These are phyloP conservation scores for Junonia oenone DNA, from an alignment of 2,888 invertebrate species.

Conservation along the genomic window DNA sequence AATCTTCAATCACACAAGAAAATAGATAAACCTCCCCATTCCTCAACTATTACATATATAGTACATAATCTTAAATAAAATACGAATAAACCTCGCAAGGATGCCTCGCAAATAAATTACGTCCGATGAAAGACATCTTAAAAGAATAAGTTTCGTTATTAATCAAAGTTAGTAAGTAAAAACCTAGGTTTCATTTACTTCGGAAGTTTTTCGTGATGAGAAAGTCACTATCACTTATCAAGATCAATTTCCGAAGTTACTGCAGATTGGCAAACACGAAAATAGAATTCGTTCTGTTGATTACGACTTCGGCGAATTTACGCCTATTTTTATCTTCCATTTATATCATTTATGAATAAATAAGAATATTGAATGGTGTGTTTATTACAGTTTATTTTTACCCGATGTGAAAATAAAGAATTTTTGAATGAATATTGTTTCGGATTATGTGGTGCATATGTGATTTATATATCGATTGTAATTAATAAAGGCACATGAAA, in stretches of 20 bases:
- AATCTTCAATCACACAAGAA: background rate
- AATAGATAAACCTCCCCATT: background rate
- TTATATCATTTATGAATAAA: background rate
- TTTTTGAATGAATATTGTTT: no score
- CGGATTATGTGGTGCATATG: no score
- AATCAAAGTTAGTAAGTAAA: conserved; percentile 10
- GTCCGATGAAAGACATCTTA: background rate
- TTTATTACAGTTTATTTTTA: background rate
- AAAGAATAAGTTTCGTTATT: conserved; percentile 8
- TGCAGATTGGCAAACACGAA: conserved; percentile 4
- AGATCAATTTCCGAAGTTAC: conserved; percentile 12
- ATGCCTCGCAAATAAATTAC: conserved; percentile 3
- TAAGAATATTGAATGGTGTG: background rate
- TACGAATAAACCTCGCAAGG: background rate
- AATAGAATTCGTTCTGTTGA: conserved; percentile 3
- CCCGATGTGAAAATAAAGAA: no score
- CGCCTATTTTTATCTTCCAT: background rate
- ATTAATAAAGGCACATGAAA: no score
- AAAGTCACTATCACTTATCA: conserved; percentile 9
- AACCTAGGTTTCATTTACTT: conserved; percentile 17
- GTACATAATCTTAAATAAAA: background rate
- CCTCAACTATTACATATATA: no score
- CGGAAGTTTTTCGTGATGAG: conserved; percentile 8
- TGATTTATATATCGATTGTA: no score
- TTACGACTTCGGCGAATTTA: conserved; percentile 6